Conservation (phyloP, 1,140 invertebrate species). For the Hestina assimilis region DNA sequence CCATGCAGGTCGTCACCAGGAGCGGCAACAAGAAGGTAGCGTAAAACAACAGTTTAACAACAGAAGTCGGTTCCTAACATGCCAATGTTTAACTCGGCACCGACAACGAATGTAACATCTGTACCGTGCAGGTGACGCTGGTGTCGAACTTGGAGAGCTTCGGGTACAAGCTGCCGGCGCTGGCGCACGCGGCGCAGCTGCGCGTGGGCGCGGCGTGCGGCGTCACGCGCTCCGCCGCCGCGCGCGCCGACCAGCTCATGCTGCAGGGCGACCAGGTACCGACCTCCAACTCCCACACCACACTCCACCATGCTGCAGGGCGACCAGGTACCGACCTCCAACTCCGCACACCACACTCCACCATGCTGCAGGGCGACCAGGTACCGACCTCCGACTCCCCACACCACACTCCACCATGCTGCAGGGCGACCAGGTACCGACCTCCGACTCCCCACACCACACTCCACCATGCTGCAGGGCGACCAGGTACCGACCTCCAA, state of each 20-base stretch:
- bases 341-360: not conserved
- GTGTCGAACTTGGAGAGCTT: conserved; percentile 92
- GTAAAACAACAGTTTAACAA: too few relatives aligned
- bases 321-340: conserved; percentile 84
- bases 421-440: conserved; percentile 90
- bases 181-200: conserved; percentile 90
- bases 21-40: conserved; percentile 95
- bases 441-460: not conserved
- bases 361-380: too few relatives aligned
- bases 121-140: conserved; percentile 84
- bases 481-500: conserved; percentile 84
- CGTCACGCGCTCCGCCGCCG: conserved; percentile 86
- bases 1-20: conserved; percentile 87
- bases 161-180: conserved; percentile 88
- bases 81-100: too few relatives aligned
- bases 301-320: too few relatives aligned
- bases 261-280: conserved; percentile 94
- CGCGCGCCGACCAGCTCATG: conserved; percentile 88
- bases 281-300: not conserved
- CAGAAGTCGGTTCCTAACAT: too few relatives aligned
- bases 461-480: too few relatives aligned
- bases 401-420: too few relatives aligned
- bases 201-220: conserved; percentile 92
- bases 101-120: not conserved
- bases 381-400: conserved; percentile 57